Conservation (phyloP, 2,888 invertebrate species). For the Troglohyphantes excavatus region DNA sequence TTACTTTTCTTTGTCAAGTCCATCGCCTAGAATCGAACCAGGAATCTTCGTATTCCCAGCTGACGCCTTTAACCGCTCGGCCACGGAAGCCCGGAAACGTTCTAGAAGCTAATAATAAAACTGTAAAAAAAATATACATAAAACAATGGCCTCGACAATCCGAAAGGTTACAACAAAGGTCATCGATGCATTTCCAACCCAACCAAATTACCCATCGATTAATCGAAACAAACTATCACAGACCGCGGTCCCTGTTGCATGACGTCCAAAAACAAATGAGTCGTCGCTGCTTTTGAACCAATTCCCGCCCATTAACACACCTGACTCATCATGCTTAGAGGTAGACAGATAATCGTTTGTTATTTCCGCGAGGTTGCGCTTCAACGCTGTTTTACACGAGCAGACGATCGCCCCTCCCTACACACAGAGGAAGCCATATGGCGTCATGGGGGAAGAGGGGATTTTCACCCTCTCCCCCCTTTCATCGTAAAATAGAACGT, state of each 20-base stretch:
- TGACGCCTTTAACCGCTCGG: no score
- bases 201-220: no score
- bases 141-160: no score
- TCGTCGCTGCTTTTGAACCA: not conserved
- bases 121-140: no score
- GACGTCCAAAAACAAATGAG: not conserved
- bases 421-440: conserved; percentile 45
- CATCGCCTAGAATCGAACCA: no score
- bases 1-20: no score
- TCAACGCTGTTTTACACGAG: conserved; percentile 8
- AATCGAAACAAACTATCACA: no score
- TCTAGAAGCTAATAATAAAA: no score
- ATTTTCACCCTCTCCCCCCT: not conserved
- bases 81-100: no score
- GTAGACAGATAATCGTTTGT: not conserved
- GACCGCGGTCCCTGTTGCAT: not conserved
- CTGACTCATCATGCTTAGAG: not conserved
- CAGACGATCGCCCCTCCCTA: not conserved
- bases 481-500: not conserved
- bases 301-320: not conserved
- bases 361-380: conserved; percentile 10
- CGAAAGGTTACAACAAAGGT: no score
- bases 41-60: no score
- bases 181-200: no score
- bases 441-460: not conserved